Evolutionary conservation across 1,140 invertebrate species (phyloP).

Genomic region (Hesperophylax magnus): DNA sequence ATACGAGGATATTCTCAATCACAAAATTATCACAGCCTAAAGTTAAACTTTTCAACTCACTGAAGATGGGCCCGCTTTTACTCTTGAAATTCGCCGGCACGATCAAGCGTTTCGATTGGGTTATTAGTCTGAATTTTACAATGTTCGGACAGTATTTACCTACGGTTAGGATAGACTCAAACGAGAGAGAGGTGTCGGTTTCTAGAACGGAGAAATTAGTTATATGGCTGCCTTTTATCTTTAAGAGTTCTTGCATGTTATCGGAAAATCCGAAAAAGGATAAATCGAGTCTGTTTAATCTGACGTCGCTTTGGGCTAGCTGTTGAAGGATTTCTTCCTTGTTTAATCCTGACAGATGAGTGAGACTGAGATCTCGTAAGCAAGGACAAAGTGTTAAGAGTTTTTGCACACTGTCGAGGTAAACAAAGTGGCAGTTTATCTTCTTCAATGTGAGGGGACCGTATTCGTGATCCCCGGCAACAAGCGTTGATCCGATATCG

Average conservation of each 20-base stretch:
- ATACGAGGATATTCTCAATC: constrained; percentile 63
- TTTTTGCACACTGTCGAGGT: constrained; percentile 64
- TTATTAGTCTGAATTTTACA: constrained; percentile 63
- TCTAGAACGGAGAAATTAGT: constrained; percentile 68
- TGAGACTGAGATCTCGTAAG: constrained; percentile 65
- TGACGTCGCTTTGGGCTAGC: constrained; percentile 63
- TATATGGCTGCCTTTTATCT: constrained; percentile 64
- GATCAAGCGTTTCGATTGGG: constrained; percentile 64
- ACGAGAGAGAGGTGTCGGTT: constrained; percentile 63
- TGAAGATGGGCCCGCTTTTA: constrained; percentile 61
- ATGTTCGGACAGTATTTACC: constrained; percentile 64
- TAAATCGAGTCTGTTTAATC: constrained; percentile 63
- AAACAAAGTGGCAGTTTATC: constrained; percentile 67
- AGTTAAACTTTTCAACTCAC: constrained; percentile 62
- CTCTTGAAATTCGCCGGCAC: constrained; percentile 61
- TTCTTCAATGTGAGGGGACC: constrained; percentile 65
- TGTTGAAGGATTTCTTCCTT: constrained; percentile 66
- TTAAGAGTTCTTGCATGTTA: constrained; percentile 62
- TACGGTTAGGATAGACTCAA: constrained; percentile 63
- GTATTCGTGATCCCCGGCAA: constrained; percentile 59
- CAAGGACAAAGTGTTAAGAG: constrained; percentile 66
- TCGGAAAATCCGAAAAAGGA: constrained; percentile 66
- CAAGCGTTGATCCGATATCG: constrained; percentile 67
- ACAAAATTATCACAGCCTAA: constrained; percentile 66
- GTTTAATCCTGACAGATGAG: constrained; percentile 64